A percentile compares a stretch with the other conserved stretches of the same genome.
Evolutionary conservation across 2,113 vertebrate species (phyloP).

Genomic region (Paratilapia polleni): DNA sequence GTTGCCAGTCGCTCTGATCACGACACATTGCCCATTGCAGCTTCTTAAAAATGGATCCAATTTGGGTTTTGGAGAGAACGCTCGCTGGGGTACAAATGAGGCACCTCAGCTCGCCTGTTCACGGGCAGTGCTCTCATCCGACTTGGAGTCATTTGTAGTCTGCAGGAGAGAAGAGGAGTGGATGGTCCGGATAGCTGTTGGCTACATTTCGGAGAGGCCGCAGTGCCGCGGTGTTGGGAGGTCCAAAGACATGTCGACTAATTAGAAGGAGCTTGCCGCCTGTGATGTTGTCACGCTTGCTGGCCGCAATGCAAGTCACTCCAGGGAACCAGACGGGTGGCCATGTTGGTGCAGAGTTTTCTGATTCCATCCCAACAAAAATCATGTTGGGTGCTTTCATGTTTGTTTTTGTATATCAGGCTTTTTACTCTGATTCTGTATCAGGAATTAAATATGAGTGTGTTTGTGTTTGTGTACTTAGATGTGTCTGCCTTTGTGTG

Average conservation of each 20-base stretch:
- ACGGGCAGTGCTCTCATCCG: conserved; percentile 42
- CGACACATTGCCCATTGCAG: conserved; percentile 30
- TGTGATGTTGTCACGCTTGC: conserved; percentile 52
- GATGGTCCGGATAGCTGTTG: conserved; percentile 26
- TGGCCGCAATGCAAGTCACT: conserved; percentile 22
- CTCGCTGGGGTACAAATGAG: conserved; percentile 62
- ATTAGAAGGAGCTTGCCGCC: conserved; percentile 47
- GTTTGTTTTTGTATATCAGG: conserved; percentile 31
- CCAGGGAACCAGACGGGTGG: conserved; percentile 8
- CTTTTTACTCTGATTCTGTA: conserved; percentile 18
- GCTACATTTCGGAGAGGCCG: conserved; percentile 26
- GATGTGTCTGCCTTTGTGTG: neutral
- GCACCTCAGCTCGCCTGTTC: conserved; percentile 30
- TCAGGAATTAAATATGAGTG: conserved; percentile 19
- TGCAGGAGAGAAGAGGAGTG: conserved; percentile 32
- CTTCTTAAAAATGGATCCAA: conserved; percentile 63
- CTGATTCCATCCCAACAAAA: conserved; percentile 25
- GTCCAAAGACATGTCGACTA: conserved; percentile 49
- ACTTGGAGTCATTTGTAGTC: conserved; percentile 61
- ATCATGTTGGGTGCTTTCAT: conserved; percentile 27
- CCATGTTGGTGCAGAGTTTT: conserved; percentile 12
- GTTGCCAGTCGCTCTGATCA: conserved; percentile 49
- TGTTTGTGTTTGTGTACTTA: neutral
- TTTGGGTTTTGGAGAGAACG: conserved; percentile 51
- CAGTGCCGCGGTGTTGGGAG: neutral